Base-by-base conservation (phyloP, 2,888 invertebrate genomes). In the Scaeva pyrastri region DNA sequence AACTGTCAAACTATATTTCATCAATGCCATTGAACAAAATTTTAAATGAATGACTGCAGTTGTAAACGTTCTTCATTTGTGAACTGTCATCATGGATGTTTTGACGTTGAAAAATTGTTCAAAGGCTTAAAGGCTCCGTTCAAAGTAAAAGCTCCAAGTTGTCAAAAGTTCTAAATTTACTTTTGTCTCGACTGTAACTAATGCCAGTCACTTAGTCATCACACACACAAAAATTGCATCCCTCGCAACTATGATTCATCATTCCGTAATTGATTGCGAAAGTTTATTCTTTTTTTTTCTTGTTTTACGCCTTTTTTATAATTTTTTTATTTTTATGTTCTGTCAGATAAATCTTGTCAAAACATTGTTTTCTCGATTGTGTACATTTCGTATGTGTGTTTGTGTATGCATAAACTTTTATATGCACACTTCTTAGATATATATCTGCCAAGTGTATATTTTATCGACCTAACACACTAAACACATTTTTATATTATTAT, bases 341-440 rank as follows among this genome's bases (percentile, higher is more conserved):
- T 75, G 80, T 80, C 76, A 85, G 76, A 85, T 73, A 68, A 73
- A 10, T 72, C 80, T 72, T 76, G 84, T 85, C 84, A 76, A 73
- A 80, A 75, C 74, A 84, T 66, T 71, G 19, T 52, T 66, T 36
- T 48, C 36, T 66, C 14, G 31, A 66, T 48, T 48, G 55, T 26
- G 16, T 64, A 64, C 52, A n/a, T 45, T 70, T 48, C 72, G 56
- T 76, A 72, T 14, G 10, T n/a, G 16, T 12, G 0, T 36, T 12
- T 6, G 8, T 1, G 14, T n/a, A 52, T 52, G 12, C 7, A 45
- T 45, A 14, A 7, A 19, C 23, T n/a, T 21, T 26, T n/a, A 7
- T 55, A 58, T 41, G 39, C 41, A 60, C 21, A 60, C 60, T 71
- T 85, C 55, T 75, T 21, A 41, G 12, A 77, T 66, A 36, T 64